Evolutionary conservation across 2,797 vertebrate species (phyloP).

Genomic region (Heteromormyrus szaboi): DNA sequence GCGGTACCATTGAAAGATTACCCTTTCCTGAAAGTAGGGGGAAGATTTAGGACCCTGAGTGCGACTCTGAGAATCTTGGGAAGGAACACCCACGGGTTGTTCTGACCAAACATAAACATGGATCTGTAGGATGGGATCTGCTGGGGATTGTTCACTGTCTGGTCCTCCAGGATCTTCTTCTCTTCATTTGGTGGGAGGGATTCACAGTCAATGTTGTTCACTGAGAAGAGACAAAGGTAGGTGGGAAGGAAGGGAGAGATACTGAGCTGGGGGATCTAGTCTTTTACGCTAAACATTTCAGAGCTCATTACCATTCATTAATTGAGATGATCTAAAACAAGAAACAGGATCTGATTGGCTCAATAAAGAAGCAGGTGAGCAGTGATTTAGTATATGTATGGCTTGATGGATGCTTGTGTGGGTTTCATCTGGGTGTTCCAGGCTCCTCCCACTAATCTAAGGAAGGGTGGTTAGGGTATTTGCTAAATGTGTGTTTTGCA

Average conservation of each 20-base stretch:
- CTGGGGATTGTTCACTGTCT: constrained; percentile 65
- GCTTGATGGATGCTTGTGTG: not conserved
- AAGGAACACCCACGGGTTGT: constrained; percentile 80
- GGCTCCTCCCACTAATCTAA: not conserved
- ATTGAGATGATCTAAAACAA: not conserved
- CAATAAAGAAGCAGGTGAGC: not conserved
- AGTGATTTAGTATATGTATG: not conserved
- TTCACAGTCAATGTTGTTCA: constrained; percentile 82
- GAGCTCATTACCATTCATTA: not conserved
- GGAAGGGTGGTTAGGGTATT: not conserved
- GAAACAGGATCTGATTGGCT: not conserved
- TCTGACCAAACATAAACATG: constrained; percentile 90
- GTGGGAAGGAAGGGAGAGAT: not conserved
- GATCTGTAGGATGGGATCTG: constrained; percentile 92
- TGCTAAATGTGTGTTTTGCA: not conserved
- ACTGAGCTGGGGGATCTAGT: not conserved
- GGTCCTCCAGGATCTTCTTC: constrained; percentile 81
- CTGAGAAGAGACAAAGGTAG: constrained; percentile 49
- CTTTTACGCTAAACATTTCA: not conserved
- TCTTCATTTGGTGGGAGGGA: constrained; percentile 68
- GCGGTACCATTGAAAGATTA: not conserved
- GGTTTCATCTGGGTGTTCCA: not conserved
- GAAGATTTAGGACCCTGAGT: not conserved
- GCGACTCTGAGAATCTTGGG: not conserved
- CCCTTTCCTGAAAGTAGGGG: not conserved